Evolutionary conservation across 64 coral and sea anemone species (phyloP), one percentile per base, ranked within the genome.

Genomic region (Pocillopora damicornis): DNA sequence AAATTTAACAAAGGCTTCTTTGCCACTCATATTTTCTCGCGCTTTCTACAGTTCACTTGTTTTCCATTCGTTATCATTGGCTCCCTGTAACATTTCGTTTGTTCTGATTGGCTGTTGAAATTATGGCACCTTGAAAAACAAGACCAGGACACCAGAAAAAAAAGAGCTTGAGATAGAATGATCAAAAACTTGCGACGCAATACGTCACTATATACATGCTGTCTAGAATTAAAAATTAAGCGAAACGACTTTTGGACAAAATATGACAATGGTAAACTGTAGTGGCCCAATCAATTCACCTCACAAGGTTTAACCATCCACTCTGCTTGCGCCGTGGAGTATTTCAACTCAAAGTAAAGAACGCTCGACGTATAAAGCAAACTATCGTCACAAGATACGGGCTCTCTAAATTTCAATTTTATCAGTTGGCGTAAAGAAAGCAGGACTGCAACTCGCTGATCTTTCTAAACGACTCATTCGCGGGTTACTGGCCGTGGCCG

Each of bases 361-460:
- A 57, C 17, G n/a, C 81, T n/a, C 20, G 2, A 37, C 35, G 13
- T 36, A 37, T 8, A 4, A 18, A 12, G 35, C 65, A 65, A 83
- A 11, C 9, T 67, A 2, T 38, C 61, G 13, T 9, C 58, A 61
- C 5, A 42, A 45, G 72, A 36, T 60, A 60, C 23, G 0, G 42
- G 59, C 58, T 60, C 5, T 66, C 36, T 83, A 85, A 25, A 85
- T 85, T 73, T 69, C 62, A 85, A 69, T 10, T 58, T 83, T 83
- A 83, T 63, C 80, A 14, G 81, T 79, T 79, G 57, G 15, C 22
- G 20, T 5, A 2, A 25, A 9, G 9, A 79, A 18, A 26, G 60
- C 5, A n/a, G 20, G 23, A 58, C 11, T 72, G 63, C 20, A 20
- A 2, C 65, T 66, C 15, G 15, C n/a, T 20, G 20, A 20, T 20